Base-by-base conservation (phyloP, 2,888 invertebrate genomes). In the Apotomis turbidana region DNA sequence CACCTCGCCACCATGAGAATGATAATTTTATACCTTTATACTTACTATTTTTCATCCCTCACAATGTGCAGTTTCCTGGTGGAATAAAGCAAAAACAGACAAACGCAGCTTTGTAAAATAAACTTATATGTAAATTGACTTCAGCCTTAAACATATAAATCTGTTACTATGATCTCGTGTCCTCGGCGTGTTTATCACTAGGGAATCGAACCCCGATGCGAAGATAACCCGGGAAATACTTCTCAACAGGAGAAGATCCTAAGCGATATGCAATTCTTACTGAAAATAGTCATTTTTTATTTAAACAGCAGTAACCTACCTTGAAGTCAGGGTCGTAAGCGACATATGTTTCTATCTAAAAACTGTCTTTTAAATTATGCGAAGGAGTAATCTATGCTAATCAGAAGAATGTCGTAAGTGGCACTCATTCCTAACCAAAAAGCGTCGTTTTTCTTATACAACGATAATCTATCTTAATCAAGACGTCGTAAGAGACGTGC, bases 201-300 rank as follows among this genome's bases (percentile, higher is more conserved):
- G 62, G 62, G 62, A 69, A 69, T 69, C 69, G 62, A 69, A 69
- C 49, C 69, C 55, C 61, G 68, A 68, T 68, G 55, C 46, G 36
- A 9, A 69, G 62, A 69, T 69, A 69, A 54, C 61, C 61, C 54
- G 9, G 9, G 9, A 15, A 46, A 15, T 15, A 10, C 46, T 27
- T 36, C 8, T 62, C 36, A 49, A 49, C 49, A 49, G 3, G 10
- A 55, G 55, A 6, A 64, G 5, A 15, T n/a, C 55, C 6, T 44
- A 64, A 55, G 55, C 12, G 27, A 15, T 27, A 5, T 27, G 1
- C 10, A 8, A 27, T 12, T 44, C 12, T 3, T 41, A n/a, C 15
- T 13, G 5, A 54, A 52, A 10, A 4, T 10, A 0, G 49, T 9
- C 10, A 3, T 49, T 49, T 49, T 3, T 49, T 49, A 3, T 10